Base-by-base conservation (phyloP, 2,888 invertebrate genomes). In the Diaperis boleti region DNA sequence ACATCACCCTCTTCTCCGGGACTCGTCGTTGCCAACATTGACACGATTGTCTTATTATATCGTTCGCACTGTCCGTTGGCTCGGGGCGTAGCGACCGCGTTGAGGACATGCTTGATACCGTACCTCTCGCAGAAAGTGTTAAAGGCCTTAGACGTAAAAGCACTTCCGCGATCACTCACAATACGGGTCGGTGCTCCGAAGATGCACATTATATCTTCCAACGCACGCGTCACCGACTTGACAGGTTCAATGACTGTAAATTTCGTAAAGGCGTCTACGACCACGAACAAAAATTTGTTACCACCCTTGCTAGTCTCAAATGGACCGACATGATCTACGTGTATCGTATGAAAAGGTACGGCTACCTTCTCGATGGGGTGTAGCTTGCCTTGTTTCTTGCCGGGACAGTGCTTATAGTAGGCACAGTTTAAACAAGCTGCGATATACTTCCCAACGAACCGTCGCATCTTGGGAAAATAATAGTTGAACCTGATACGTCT, bases 221-320 rank as follows among this genome's bases (percentile, higher is more conserved):
- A 20, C 71, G 54, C 0, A 69, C 70, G 1, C 49, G 37, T 33
- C 66, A 67, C 2, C 69, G 72, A 26, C 35, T 66, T 41, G 1
- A 70, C 69, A 0, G 73, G 54, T 54, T 75, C 71, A 2, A 75
- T 17, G 3, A 75, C 56, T 0, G 62, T 61, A 44, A 68, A 74
- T 26, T 76, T 74, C 0, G 74, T 76, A 42, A 76, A 74, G 0
- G 49, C 72, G 20, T 74, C 74, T 6, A 76, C 69, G 1, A 72
- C 50, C 2, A 69, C 68, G 5, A 76, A 35, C 6, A 74, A 44
- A 17, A 72, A 63, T 11, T 66, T 70, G 31, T 76, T 75, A 13
- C 65, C 62, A 0, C 37, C 59, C 10, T 31, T 61, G 37, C 69
- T 72, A 1, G 59, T 64, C 33, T 68, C 69, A 49, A 74, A 76